These are phyloP conservation scores for Holothuria scabra DNA, from an alignment of 53 echinoderm and acorn worm genomes.

Conservation along the genomic window DNA sequence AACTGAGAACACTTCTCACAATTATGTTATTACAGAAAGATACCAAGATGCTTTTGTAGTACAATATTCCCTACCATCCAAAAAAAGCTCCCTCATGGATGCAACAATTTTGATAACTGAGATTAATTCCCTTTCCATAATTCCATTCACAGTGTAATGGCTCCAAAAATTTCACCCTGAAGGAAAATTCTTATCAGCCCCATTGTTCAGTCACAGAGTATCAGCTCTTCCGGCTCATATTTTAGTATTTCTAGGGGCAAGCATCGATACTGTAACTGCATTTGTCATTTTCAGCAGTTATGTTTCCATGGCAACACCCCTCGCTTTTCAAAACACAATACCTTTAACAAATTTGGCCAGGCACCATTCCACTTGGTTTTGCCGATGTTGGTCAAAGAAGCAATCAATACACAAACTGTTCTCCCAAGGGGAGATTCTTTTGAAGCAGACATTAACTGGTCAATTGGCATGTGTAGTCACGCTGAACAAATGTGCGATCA, in stretches of 20 bases:
- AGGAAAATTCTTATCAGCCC: not conserved
- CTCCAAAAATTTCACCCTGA: not conserved
- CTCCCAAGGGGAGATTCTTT: constrained; percentile 29
- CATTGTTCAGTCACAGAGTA: not conserved
- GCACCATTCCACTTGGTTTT: not conserved
- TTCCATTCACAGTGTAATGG: constrained; percentile 31
- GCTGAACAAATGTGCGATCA: constrained; percentile 35
- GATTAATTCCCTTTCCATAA: not conserved
- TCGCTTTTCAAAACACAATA: constrained; percentile 8
- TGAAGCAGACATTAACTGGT: constrained; percentile 37
- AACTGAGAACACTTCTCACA: too few species aligned
- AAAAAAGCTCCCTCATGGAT: too few species aligned
- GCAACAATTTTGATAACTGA: too few species aligned
- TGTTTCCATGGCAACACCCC: constrained; percentile 23
- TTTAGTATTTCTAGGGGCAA: not conserved
- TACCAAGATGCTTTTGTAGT: too few species aligned
- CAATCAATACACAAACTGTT: constrained; percentile 30
- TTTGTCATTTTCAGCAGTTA: constrained; percentile 34
- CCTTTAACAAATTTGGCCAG: constrained; percentile 33
- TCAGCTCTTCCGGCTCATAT: not conserved
- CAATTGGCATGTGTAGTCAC: constrained; percentile 46
- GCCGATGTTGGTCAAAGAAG: constrained; percentile 36
- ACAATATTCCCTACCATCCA: too few species aligned
- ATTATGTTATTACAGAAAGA: too few species aligned
- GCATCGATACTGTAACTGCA: constrained; percentile 34